Conservation (phyloP, 2,797 vertebrate species). For the Merluccius polli region DNA sequence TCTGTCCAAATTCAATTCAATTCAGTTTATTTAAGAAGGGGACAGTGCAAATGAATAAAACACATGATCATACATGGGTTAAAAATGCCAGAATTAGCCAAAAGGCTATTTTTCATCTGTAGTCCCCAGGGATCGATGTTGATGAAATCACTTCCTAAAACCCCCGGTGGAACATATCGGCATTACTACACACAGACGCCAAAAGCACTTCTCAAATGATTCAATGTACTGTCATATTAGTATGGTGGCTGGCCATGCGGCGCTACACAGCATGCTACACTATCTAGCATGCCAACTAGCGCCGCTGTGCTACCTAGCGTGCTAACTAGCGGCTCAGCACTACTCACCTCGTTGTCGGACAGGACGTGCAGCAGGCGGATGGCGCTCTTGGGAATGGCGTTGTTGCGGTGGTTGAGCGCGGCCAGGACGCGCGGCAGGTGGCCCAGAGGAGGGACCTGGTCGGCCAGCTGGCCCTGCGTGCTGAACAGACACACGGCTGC, state of each 20-base stretch:
- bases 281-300: neutral
- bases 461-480: constrained; percentile 91
- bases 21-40: too few relatives aligned
- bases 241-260: too few relatives aligned
- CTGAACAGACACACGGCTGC: constrained; percentile 94
- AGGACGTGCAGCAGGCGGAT: constrained; percentile 92
- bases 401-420: constrained; percentile 95
- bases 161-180: neutral
- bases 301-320: neutral
- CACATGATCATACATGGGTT: too few relatives aligned
- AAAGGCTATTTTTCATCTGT: too few relatives aligned
- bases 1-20: too few relatives aligned
- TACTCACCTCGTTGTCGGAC: constrained; percentile 97
- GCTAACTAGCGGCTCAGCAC: neutral
- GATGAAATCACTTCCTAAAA: too few relatives aligned
- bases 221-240: neutral
- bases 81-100: too few relatives aligned
- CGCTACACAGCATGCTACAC: neutral
- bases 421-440: constrained; percentile 92
- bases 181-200: neutral
- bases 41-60: too few relatives aligned
- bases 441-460: constrained; percentile 95
- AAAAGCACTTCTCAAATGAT: neutral
- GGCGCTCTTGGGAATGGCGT: constrained; percentile 91
- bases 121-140: too few relatives aligned